phyloP scores from a whole-genome alignment of 92 coral and sea anemone species.

The Bergia puertoricense region DNA sequence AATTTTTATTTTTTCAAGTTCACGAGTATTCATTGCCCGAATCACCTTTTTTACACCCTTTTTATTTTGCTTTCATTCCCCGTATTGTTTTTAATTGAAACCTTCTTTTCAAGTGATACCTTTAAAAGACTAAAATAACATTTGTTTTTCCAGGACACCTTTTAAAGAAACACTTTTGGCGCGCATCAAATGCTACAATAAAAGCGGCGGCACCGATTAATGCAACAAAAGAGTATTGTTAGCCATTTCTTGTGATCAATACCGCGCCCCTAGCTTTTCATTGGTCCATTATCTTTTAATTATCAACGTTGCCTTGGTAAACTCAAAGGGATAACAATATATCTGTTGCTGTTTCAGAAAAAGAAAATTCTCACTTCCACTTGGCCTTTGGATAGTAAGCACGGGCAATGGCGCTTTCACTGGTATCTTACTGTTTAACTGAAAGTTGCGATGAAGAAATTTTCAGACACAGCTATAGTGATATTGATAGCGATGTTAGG shows the following conservation, averaged over 20 bases:
- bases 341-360: background rate
- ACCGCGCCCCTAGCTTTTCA: no score
- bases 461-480: no score
- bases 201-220: background rate
- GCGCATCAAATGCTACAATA: background rate
- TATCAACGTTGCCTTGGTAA: background rate
- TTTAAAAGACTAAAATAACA: background rate
- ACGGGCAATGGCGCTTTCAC: background rate
- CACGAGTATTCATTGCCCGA: no score
- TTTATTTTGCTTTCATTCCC: no score
- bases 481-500: background rate
- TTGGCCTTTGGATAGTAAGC: background rate
- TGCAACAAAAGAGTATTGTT: background rate
- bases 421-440: no score
- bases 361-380: no score
- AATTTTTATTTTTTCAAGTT: no score
- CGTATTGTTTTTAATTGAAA: no score
- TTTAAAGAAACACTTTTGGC: background rate
- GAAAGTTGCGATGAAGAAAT: no score
- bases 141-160: background rate
- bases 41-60: no score
- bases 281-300: no score
- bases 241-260: background rate
- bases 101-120: no score
- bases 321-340: background rate